Conservation (phyloP, 1,140 invertebrate genomes). For the Cydia fagiglandana region DNA sequence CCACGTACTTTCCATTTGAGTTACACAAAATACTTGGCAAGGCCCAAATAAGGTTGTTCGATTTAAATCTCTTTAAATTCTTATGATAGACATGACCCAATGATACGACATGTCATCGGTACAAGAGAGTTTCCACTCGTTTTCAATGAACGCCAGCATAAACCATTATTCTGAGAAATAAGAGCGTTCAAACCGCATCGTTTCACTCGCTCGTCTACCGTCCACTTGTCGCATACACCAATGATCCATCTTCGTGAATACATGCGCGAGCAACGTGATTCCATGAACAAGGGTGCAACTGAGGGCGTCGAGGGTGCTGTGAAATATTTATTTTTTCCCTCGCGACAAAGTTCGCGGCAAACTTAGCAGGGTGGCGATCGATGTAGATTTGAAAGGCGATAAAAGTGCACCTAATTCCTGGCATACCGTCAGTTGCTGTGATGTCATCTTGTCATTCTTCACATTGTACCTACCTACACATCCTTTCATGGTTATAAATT, state of each 20-base stretch:
- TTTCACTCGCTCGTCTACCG: constrained; percentile 41
- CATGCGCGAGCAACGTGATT: constrained; percentile 72
- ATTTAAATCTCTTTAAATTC: no score
- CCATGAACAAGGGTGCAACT: constrained; percentile 68
- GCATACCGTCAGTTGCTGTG: not conserved
- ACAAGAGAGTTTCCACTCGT: no score
- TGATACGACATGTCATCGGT: no score
- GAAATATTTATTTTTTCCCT: constrained; percentile 72
- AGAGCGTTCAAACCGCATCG: constrained; percentile 36
- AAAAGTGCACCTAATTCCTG: not conserved
- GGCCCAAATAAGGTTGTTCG: no score
- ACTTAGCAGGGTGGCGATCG: constrained; percentile 45
- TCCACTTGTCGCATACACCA: constrained; percentile 49
- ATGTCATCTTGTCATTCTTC: not conserved
- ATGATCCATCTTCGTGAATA: constrained; percentile 75
- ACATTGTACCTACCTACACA: not conserved
- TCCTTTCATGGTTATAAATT: not conserved
- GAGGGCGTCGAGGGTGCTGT: constrained; percentile 48
- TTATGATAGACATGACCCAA: no score
- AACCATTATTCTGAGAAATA: not conserved
- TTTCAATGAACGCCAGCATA: no score
- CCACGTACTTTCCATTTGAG: no score
- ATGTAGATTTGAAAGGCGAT: constrained; percentile 25
- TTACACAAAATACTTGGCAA: no score
- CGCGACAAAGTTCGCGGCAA: constrained; percentile 61